These are phyloP conservation scores for Acrocephalus kingi DNA, from an alignment of 2,113 vertebrate genomes.

Conservation along the genomic window DNA sequence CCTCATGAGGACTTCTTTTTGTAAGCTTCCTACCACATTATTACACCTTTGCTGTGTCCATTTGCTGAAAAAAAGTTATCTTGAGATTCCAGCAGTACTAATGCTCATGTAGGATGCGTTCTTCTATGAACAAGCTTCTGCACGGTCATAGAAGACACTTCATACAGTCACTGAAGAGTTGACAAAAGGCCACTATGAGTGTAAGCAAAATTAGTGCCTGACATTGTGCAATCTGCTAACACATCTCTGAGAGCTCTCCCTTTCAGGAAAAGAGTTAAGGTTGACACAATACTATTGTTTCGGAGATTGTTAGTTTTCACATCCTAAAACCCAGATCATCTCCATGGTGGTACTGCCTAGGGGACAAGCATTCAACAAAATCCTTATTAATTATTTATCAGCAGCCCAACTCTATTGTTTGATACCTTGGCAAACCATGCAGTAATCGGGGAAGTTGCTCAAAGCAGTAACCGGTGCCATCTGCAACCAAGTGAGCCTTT, in stretches of 20 bases:
- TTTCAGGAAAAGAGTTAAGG: not conserved
- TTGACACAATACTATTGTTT: not conserved
- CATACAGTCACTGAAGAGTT: not conserved
- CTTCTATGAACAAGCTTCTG: not conserved
- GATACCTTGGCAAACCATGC: not conserved
- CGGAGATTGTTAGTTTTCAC: not conserved
- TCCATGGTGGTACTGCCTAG: conserved; percentile 12
- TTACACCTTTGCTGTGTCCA: not conserved
- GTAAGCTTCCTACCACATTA: not conserved
- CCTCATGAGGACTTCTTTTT: not conserved
- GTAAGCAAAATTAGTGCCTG: not conserved
- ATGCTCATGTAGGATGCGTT: not conserved
- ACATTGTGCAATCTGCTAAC: not conserved
- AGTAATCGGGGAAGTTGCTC: not conserved
- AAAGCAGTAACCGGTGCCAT: not conserved
- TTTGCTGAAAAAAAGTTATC: not conserved
- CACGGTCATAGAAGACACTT: not conserved
- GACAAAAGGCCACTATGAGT: not conserved
- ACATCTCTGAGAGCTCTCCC: not conserved
- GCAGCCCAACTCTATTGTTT: not conserved
- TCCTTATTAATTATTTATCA: conserved; percentile 62
- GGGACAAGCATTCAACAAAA: conserved; percentile 42
- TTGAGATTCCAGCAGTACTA: not conserved
- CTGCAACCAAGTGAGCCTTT: not conserved
- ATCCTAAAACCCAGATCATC: conserved; percentile 40